Evolutionary conservation across 2,797 vertebrate species (phyloP).

Genomic region (Macropodus opercularis): DNA sequence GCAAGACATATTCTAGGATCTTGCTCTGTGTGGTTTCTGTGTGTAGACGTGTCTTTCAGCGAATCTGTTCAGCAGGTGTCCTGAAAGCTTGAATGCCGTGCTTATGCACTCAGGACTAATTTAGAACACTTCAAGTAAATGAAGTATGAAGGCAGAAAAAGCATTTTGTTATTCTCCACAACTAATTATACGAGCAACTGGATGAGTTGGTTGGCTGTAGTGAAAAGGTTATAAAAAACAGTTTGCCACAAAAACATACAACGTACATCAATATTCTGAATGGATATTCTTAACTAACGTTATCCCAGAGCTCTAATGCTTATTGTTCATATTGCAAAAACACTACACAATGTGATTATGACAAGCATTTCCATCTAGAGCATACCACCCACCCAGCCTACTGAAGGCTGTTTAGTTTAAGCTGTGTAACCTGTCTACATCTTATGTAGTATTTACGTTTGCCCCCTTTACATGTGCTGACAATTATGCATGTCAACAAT

Average conservation of each 20-base stretch:
- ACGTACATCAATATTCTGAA: neutral
- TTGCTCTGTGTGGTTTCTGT: neutral
- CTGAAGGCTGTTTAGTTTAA: no score
- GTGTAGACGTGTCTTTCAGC: constrained; percentile 13
- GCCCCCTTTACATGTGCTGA: no score
- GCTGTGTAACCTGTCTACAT: no score
- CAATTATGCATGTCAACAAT: no score
- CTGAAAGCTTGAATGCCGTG: constrained; percentile 68
- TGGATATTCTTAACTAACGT: neutral
- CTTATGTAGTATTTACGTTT: no score
- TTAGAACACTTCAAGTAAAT: constrained; percentile 67
- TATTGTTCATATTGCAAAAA: neutral
- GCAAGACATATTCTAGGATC: constrained; percentile 63
- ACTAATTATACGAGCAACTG: constrained; percentile 36
- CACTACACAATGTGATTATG: neutral
- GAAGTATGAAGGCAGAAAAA: constrained; percentile 58
- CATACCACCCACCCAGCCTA: neutral
- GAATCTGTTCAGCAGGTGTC: constrained; percentile 69
- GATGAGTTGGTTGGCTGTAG: constrained; percentile 15
- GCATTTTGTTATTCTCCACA: constrained; percentile 32
- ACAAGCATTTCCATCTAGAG: neutral
- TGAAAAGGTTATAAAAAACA: constrained; percentile 18
- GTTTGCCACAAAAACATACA: constrained; percentile 9
- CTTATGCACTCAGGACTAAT: constrained; percentile 70
- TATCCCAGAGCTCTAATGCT: neutral